Conservation (phyloP, 2,888 invertebrate species). For the Colostygia pectinataria region DNA sequence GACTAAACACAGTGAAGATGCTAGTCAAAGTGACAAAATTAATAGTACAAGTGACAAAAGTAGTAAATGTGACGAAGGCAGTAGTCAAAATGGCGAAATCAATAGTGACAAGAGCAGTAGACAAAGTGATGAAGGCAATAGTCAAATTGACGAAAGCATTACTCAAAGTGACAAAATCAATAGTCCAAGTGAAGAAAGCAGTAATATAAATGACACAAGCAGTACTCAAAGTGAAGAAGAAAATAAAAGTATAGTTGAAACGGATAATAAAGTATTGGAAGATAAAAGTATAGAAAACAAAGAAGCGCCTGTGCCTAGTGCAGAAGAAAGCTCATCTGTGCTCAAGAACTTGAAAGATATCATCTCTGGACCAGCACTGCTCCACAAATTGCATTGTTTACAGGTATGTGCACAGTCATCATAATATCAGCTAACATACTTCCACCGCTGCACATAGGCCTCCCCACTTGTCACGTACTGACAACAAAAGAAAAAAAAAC, state of each 20-base stretch:
- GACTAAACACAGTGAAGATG: background rate
- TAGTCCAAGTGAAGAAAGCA: background rate
- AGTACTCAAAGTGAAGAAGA: background rate
- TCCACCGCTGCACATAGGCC: too few relatives aligned
- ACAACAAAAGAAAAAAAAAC: too few relatives aligned
- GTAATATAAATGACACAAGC: background rate
- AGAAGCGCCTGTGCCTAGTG: background rate
- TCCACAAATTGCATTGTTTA: constrained; percentile 43
- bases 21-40: background rate
- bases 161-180: background rate
- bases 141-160: background rate
- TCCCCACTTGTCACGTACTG: too few relatives aligned
- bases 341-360: constrained; percentile 34
- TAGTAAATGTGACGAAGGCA: background rate
- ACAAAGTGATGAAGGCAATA: background rate
- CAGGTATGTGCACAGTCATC: constrained; percentile 45
- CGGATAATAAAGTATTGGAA: too few relatives aligned
- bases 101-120: background rate
- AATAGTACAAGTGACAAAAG: background rate
- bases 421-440: background rate
- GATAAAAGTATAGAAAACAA: constrained; percentile 1
- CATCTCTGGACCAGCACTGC: constrained; percentile 51
- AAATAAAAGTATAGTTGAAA: background rate
- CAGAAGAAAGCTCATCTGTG: background rate
- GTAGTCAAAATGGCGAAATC: background rate